These are phyloP conservation scores for Peromyscus maniculatus DNA, from an alignment of 2,113 vertebrate genomes.

Conservation along the genomic window DNA sequence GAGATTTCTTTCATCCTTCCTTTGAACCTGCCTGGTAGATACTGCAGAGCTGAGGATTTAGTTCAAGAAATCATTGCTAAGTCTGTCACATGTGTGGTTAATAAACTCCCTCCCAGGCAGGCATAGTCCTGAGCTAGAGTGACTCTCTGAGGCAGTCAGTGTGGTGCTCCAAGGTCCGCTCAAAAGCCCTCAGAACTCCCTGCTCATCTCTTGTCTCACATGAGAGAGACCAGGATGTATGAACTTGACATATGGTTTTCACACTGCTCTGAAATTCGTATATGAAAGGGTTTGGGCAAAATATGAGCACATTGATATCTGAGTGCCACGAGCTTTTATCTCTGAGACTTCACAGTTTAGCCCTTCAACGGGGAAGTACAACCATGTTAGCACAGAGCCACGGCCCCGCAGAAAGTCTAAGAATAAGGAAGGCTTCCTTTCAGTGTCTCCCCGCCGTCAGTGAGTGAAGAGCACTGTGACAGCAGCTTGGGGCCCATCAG, in stretches of 20 bases:
- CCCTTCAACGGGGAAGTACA: conserved; percentile 40
- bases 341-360: conserved; percentile 1
- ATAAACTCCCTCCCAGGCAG: not conserved
- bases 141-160: not conserved
- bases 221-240: conserved; percentile 39
- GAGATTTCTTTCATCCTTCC: not conserved
- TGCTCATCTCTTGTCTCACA: conserved; percentile 16
- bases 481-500: not conserved
- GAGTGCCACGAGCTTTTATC: conserved; percentile 60
- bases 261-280: conserved; percentile 55
- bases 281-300: conserved; percentile 70
- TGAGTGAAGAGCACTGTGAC: not conserved
- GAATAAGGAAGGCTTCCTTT: not conserved
- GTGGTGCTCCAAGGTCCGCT: not conserved
- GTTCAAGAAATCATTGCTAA: not conserved
- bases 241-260: conserved; percentile 38
- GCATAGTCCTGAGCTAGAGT: not conserved
- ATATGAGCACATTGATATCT: conserved; percentile 38
- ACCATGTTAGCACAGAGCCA: not conserved
- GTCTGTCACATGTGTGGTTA: not conserved
- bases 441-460: not conserved
- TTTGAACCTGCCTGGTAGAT: conserved; percentile 4
- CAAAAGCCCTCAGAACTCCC: not conserved
- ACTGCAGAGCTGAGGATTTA: not conserved
- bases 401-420: not conserved